Base-by-base conservation (phyloP, 2,113 vertebrate species). In the Chelonoidis abingdonii region DNA sequence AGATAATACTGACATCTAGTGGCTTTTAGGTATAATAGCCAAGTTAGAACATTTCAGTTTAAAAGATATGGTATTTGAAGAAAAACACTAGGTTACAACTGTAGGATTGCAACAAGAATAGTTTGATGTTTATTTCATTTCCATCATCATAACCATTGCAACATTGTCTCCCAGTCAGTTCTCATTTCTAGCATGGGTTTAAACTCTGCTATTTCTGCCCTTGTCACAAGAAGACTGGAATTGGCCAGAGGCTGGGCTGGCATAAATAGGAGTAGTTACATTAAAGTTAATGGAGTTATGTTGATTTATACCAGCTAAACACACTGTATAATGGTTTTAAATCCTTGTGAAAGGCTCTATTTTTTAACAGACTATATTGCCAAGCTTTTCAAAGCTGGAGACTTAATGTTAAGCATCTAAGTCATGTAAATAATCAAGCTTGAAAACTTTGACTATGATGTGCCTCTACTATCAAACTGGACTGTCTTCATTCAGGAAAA, bases 1-100 rank as follows among this genome's bases (percentile, higher is more conserved):
- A 95, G 93, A 69, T 97, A 95, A 97, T 56, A 29, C 93, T 98
- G 98, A 56, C 98, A 98, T 84, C 98, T 98, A 95, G 98, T 98
- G 98, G 98, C 31, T 41, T 1, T 3, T 72, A 2, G 1, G 6
- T 83, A 52, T 62, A 84, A 86, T 75, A 89, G 76, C 41, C 80
- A 92, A 83, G 7, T 16, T 83, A 21, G 10, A 88, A 50, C 65
- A 90, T 87, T 92, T 62, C 31, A 38, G 65, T 0, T 0, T 41
- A 47, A 91, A 92, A 86, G 82, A 47, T 54, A 27, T 35, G 31
- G 3, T 27, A 27, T 21, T 2, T 72, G 31, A 62, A 76, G 92
- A 85, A 57, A 8, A 86, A 11, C 62, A 3, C 35, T 54, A 22
- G n/a, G 81, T 57, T n/a, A 78, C 21, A 10, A 13, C 2, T 4